These are phyloP conservation scores for Cebidichthys violaceus DNA, from an alignment of 2,113 vertebrate genomes.

Conservation along the genomic window DNA sequence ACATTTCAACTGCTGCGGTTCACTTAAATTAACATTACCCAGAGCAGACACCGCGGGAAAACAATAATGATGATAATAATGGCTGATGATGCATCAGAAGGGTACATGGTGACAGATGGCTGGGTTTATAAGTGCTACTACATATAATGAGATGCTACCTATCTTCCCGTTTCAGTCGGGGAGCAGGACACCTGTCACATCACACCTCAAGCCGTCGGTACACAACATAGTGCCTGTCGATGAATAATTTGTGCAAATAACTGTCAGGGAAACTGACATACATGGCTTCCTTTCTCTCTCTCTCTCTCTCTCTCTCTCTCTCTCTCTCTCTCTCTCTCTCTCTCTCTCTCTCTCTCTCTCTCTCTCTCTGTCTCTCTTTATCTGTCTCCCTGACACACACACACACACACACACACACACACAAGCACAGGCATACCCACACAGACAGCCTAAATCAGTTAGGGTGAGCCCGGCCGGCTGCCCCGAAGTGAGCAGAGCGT, in stretches of 20 bases:
- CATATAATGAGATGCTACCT: slow-evolving; percentile 59
- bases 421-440: not conserved
- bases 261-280: slow-evolving; percentile 67
- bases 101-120: slow-evolving; percentile 58
- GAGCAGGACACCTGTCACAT: slow-evolving; percentile 72
- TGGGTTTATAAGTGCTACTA: slow-evolving; percentile 43
- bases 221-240: slow-evolving; percentile 37
- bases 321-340: slow-evolving; percentile 5
- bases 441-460: slow-evolving; percentile 52
- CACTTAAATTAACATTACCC: slow-evolving; percentile 49
- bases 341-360: not conserved
- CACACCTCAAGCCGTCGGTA: slow-evolving; percentile 55
- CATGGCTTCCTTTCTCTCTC: not conserved
- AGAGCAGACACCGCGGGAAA: slow-evolving; percentile 9
- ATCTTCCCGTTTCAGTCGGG: slow-evolving; percentile 54
- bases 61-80: slow-evolving; percentile 53
- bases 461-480: slow-evolving; percentile 32
- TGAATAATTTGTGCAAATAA: slow-evolving; percentile 70
- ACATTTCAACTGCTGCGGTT: slow-evolving; percentile 28
- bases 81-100: slow-evolving; percentile 50
- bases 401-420: slow-evolving; percentile 4
- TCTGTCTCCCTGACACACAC: slow-evolving; percentile 19
- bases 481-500: slow-evolving; percentile 43
- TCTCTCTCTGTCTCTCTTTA: not conserved
- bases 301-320: not conserved